phyloP scores from a whole-genome alignment of 64 coral and sea anemone genomes.

The Pachyseris speciosa region DNA sequence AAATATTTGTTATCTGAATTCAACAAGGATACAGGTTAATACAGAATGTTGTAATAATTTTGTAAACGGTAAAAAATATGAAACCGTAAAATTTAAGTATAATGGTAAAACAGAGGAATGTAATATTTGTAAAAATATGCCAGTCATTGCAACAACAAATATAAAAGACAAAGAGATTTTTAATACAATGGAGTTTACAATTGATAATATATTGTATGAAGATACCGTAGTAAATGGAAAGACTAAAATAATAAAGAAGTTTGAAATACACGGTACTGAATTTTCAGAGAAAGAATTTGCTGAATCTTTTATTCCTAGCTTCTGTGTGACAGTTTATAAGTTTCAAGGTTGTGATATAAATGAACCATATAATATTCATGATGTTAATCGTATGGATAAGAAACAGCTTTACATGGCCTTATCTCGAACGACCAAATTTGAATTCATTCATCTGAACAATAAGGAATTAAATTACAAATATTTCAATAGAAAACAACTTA shows the following conservation, averaged over 20 bases:
- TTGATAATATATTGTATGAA: no score
- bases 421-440: conserved; percentile 12
- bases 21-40: conserved; percentile 15
- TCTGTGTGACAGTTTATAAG: conserved; percentile 49
- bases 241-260: not conserved
- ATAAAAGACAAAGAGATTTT: conserved; percentile 43
- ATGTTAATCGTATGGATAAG: conserved; percentile 50
- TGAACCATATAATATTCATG: conserved; percentile 38
- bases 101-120: not conserved
- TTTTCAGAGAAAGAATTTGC: conserved; percentile 3
- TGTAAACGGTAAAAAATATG: conserved; percentile 9
- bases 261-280: not conserved
- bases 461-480: conserved; percentile 19
- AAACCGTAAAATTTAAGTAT: conserved; percentile 5
- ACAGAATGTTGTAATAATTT: not conserved
- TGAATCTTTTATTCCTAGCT: not conserved
- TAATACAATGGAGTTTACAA: not conserved
- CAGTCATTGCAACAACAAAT: conserved; percentile 12
- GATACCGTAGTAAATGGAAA: no score
- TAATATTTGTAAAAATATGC: conserved; percentile 19
- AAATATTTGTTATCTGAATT: conserved; percentile 25
- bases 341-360: conserved; percentile 47
- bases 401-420: conserved; percentile 54
- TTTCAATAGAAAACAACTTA: not conserved
- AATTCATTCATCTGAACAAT: not conserved